These are phyloP conservation scores for Athene noctua DNA, from an alignment of 2,113 vertebrate species.

Conservation along the genomic window DNA sequence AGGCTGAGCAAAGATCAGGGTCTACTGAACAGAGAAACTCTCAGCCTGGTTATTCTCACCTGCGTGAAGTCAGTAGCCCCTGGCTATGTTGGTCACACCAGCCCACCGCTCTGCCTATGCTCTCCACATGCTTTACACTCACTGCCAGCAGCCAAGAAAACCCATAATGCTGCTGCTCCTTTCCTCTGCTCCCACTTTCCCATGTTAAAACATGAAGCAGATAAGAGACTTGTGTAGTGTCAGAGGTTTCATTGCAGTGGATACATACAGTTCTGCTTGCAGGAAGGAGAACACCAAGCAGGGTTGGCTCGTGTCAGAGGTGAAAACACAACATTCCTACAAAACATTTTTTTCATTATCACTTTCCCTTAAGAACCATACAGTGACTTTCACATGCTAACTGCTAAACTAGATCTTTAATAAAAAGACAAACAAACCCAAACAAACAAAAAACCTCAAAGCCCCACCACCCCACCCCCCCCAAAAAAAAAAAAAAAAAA, in stretches of 20 bases:
- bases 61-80: neutral
- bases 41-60: neutral
- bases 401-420: neutral
- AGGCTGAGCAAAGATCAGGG: neutral
- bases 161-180: rapidly evolving
- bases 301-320: neutral
- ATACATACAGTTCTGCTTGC: neutral
- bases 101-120: neutral
- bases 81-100: neutral
- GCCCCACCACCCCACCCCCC: no score
- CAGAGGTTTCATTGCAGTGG: rapidly evolving
- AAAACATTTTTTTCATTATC: neutral
- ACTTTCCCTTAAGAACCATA: neutral
- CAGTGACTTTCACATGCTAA: neutral
- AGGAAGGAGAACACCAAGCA: rapidly evolving
- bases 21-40: neutral
- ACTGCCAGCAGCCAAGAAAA: neutral
- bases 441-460: neutral
- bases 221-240: neutral
- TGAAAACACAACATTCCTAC: neutral
- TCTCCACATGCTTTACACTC: neutral
- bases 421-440: neutral
- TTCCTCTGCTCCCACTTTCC: neutral
- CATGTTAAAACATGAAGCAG: neutral
- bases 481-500: no score